phyloP scores from a whole-genome alignment of 2,797 vertebrate species.

The Dendrocincla tyrannina region DNA sequence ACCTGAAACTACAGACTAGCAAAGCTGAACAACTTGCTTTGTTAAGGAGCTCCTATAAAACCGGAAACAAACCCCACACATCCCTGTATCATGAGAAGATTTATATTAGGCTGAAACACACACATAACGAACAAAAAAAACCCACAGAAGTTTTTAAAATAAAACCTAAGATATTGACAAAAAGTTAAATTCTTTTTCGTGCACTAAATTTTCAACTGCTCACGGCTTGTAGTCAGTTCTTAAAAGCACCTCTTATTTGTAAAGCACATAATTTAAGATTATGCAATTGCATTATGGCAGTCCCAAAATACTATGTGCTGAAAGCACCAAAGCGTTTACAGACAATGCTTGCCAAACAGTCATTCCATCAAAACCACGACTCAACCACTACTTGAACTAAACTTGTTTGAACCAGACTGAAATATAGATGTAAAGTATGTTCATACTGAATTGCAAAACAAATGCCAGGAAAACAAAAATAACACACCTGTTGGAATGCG shows the following conservation, averaged over 20 bases:
- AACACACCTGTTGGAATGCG: constrained; percentile 42
- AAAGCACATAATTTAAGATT: constrained; percentile 38
- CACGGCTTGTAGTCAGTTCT: background rate
- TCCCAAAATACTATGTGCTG: constrained; percentile 19
- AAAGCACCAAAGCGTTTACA: background rate
- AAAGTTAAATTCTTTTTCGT: background rate
- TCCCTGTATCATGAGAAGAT: background rate
- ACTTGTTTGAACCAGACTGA: constrained; percentile 44
- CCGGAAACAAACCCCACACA: background rate
- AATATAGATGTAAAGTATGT: background rate
- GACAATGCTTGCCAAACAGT: background rate
- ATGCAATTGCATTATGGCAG: constrained; percentile 36
- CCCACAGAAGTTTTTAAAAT: background rate
- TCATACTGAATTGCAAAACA: constrained; percentile 17
- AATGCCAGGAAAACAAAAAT: constrained; percentile 22
- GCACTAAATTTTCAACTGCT: background rate
- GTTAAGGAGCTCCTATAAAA: background rate
- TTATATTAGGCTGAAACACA: background rate
- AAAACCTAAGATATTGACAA: background rate
- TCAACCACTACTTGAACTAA: constrained; percentile 30
- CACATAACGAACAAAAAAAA: background rate
- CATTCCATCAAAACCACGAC: constrained; percentile 44
- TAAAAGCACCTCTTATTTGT: background rate
- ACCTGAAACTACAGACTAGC: background rate
- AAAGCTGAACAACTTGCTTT: background rate